Conservation (phyloP, 2,888 invertebrate species). For the Agrochola circellaris region DNA sequence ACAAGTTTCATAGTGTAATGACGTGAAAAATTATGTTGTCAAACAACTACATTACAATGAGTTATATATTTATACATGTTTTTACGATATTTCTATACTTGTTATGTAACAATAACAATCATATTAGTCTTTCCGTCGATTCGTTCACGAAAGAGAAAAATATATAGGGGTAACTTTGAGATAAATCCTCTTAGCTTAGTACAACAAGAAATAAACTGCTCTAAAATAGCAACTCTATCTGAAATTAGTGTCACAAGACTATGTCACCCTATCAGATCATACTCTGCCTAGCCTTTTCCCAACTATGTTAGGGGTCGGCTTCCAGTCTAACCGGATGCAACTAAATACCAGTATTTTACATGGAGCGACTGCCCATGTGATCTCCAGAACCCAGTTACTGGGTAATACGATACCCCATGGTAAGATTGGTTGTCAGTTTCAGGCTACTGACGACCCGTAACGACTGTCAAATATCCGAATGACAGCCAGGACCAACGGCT, state of each 20-base stretch:
- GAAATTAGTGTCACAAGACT: not conserved
- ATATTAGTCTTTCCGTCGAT: constrained; percentile 16
- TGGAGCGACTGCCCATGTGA: too few species aligned
- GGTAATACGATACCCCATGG: too few species aligned
- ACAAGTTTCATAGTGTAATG: constrained; percentile 52
- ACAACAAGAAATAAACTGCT: not conserved
- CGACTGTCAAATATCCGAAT: too few species aligned
- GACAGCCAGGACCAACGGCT: too few species aligned
- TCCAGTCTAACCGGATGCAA: too few species aligned
- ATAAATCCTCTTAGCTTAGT: not conserved
- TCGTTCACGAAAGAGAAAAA: not conserved
- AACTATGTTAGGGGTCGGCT: too few species aligned
- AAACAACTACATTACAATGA: constrained; percentile 45
- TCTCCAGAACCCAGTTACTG: too few species aligned
- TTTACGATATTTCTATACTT: constrained; percentile 10
- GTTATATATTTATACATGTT: constrained; percentile 24
- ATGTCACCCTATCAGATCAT: not conserved
- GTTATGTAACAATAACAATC: constrained; percentile 7
- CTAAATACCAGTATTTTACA: too few species aligned
- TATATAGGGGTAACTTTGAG: not conserved
- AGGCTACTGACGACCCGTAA: too few species aligned
- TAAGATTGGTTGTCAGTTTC: too few species aligned
- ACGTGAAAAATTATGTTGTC: constrained; percentile 63
- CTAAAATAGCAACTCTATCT: not conserved
- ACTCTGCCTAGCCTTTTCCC: too few species aligned